These are phyloP conservation scores for Sphenopsis melanotis DNA, from an alignment of 2,797 vertebrate species.

Conservation along the genomic window DNA sequence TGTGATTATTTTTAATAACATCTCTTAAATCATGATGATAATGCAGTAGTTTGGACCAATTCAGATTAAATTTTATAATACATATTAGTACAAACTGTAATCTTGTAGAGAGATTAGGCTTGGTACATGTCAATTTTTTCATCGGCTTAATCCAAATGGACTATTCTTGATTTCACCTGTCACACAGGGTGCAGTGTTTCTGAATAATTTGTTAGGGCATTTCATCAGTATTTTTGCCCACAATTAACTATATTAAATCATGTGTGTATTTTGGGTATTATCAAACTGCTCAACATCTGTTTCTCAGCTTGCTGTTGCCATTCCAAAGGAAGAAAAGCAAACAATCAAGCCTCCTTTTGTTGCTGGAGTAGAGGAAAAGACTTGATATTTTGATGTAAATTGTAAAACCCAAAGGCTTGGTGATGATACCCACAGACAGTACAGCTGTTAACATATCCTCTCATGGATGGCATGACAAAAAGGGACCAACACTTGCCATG, in stretches of 20 bases:
- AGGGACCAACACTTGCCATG: neutral
- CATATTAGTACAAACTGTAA: neutral
- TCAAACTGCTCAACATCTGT: neutral
- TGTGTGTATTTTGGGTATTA: neutral
- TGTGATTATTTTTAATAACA: neutral
- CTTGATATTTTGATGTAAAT: neutral
- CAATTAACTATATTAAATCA: neutral
- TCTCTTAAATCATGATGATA: neutral
- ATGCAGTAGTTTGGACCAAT: neutral
- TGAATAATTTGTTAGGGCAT: neutral
- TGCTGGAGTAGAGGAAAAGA: neutral
- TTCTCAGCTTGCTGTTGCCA: neutral
- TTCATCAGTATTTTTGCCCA: neutral
- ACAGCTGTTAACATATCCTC: neutral
- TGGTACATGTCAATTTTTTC: neutral
- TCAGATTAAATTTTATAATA: neutral
- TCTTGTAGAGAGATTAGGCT: neutral
- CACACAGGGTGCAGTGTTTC: neutral
- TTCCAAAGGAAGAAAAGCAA: neutral
- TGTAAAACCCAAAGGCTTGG: neutral
- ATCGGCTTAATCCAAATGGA: neutral
- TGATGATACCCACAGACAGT: neutral
- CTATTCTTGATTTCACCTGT: neutral
- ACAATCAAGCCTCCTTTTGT: neutral
- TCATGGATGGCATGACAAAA: neutral